Percentiles rank a stretch among this genome's conserved stretches.
Evolutionary conservation across 2,797 vertebrate species (phyloP).

Genomic region (Acomys russatus): DNA sequence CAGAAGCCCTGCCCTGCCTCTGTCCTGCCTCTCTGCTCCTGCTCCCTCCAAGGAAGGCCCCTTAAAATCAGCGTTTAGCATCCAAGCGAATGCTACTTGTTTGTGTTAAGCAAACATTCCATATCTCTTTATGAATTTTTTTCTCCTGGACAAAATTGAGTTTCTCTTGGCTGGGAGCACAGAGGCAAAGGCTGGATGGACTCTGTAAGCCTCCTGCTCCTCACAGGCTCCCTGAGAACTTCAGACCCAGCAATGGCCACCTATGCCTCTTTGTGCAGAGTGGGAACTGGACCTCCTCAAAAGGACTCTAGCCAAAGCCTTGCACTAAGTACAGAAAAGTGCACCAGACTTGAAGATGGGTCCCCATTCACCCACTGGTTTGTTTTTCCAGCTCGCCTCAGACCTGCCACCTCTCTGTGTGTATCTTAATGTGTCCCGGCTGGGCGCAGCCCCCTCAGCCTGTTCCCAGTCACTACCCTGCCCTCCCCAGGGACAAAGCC

Average conservation of each 20-base stretch:
- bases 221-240: background rate
- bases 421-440: background rate
- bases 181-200: background rate
- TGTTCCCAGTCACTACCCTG: background rate
- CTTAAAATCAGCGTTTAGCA: background rate
- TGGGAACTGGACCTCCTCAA: background rate
- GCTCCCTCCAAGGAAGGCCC: background rate
- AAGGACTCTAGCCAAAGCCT: background rate
- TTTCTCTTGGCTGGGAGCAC: background rate
- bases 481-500: background rate
- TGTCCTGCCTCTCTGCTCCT: background rate
- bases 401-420: background rate
- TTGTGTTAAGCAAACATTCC: background rate
- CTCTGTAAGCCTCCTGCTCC: background rate
- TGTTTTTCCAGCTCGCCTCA: background rate
- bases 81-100: background rate
- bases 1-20: background rate
- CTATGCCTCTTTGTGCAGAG: background rate
- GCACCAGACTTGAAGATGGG: background rate
- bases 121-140: background rate
- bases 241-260: background rate
- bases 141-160: background rate
- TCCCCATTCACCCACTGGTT: background rate
- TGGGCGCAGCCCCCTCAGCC: background rate
- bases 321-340: background rate